phyloP scores from a whole-genome alignment of 2,113 vertebrate species.

The Okapia johnstoni region DNA sequence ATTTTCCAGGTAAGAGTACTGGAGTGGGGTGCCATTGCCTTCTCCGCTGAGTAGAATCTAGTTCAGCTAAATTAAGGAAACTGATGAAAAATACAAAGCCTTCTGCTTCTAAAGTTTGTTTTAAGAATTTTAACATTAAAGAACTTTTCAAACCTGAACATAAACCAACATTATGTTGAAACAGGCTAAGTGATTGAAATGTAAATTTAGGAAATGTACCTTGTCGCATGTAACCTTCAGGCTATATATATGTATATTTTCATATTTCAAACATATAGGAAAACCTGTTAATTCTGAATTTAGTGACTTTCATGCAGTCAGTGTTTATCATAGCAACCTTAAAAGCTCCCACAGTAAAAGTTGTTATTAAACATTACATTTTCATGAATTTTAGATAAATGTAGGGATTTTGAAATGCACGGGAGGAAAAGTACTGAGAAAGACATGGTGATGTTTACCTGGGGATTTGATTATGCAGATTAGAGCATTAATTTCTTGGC shows the following conservation, averaged over 20 bases:
- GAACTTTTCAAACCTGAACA: neutral
- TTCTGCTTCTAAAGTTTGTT: neutral
- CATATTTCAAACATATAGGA: conserved; percentile 50
- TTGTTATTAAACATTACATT: conserved; percentile 42
- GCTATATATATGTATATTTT: neutral
- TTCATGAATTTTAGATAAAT: conserved; percentile 45
- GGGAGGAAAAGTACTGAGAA: conserved; percentile 17
- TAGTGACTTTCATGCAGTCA: conserved; percentile 18
- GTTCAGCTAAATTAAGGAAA: conserved; percentile 21
- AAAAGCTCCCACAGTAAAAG: conserved; percentile 54
- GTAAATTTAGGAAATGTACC: conserved; percentile 33
- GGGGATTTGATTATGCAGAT: conserved; percentile 53
- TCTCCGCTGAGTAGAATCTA: neutral
- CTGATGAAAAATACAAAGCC: neutral
- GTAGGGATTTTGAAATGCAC: conserved; percentile 21
- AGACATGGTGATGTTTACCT: conserved; percentile 41
- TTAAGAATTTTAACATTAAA: conserved; percentile 54
- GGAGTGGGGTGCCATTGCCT: too few species aligned
- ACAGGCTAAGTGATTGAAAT: conserved; percentile 37
- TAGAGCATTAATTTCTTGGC: conserved; percentile 58
- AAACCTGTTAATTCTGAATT: conserved; percentile 52
- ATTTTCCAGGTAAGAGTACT: too few species aligned
- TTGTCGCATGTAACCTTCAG: neutral
- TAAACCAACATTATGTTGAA: conserved; percentile 26
- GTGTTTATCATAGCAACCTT: conserved; percentile 55